A percentile compares a stretch with the other conserved stretches of the same genome.
phyloP scores from a whole-genome alignment of 2,888 invertebrate species.

The Morpho helenor region DNA sequence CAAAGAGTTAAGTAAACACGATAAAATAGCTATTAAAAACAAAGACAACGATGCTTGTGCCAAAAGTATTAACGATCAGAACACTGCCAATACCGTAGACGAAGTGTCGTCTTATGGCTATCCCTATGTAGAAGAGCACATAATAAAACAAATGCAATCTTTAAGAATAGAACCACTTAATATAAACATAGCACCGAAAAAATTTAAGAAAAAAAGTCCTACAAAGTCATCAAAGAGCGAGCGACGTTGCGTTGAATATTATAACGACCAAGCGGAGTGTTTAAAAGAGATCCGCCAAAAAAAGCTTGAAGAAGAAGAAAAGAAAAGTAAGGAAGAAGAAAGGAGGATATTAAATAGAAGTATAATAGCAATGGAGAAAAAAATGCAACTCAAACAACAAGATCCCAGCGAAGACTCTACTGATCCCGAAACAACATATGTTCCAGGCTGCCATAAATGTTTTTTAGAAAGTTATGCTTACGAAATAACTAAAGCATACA shows the following conservation, averaged over 20 bases:
- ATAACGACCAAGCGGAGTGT: conserved; percentile 82
- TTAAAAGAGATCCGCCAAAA: conserved; percentile 71
- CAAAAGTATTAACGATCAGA: conserved; percentile 48
- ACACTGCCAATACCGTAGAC: conserved; percentile 43
- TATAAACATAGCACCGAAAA: conserved; percentile 56
- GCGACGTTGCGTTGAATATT: conserved; percentile 76
- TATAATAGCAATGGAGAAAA: conserved; percentile 55
- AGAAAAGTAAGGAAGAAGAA: conserved; percentile 56
- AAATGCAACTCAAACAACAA: conserved; percentile 46
- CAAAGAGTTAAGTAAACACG: conserved; percentile 66
- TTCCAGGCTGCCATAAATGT: conserved; percentile 71
- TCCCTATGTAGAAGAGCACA: conserved; percentile 70
- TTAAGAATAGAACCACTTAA: conserved; percentile 67
- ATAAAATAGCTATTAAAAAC: conserved; percentile 55
- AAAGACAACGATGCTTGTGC: conserved; percentile 61
- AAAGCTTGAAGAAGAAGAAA: conserved; percentile 59
- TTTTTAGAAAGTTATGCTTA: conserved; percentile 73
- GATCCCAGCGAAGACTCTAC: conserved; percentile 69
- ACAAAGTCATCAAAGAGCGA: conserved; percentile 62
- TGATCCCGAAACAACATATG: conserved; percentile 56
- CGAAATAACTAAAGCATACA: conserved; percentile 66
- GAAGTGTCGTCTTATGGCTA: conserved; percentile 49
- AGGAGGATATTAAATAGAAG: conserved; percentile 58
- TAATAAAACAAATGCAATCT: conserved; percentile 74
- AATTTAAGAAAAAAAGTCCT: conserved; percentile 56